A percentile compares a stretch with the other conserved stretches of the same genome.
These are phyloP conservation scores for Hippocampus guttulatus DNA, from an alignment of 2,113 vertebrate species.

Conservation along the genomic window DNA sequence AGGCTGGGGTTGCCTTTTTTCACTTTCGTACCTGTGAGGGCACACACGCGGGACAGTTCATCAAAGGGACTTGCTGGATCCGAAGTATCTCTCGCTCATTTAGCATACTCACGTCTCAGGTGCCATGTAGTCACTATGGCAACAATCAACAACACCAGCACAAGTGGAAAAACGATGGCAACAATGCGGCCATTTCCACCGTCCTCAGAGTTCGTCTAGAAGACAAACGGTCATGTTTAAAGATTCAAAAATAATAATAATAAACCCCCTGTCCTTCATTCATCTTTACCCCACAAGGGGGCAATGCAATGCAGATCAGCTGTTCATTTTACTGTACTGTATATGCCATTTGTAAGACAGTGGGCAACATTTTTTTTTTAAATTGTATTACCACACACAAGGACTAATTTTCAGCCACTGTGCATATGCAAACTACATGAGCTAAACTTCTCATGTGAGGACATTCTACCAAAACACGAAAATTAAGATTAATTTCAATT, in stretches of 20 bases:
- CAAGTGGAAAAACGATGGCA: constrained; percentile 47
- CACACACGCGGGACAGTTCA: constrained; percentile 1
- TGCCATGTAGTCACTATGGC: constrained; percentile 30
- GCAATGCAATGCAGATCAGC: neutral
- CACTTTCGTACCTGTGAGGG: constrained; percentile 40
- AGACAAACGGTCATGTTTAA: neutral
- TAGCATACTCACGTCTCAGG: constrained; percentile 48
- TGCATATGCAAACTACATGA: too few species aligned
- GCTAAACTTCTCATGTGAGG: too few species aligned
- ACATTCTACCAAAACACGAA: too few species aligned
- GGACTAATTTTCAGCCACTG: too few species aligned
- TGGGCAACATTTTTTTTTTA: neutral
- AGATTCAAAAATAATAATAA: neutral
- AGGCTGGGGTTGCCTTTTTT: constrained; percentile 40
- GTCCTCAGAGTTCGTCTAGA: constrained; percentile 26
- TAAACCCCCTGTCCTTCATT: neutral
- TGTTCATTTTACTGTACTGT: neutral
- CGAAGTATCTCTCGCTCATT: neutral
- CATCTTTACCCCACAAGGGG: neutral
- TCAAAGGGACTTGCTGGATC: neutral
- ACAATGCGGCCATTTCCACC: constrained; percentile 13
- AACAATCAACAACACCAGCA: constrained; percentile 34
- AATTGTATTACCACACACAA: too few species aligned
- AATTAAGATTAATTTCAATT: too few species aligned
- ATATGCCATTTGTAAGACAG: neutral